Evolutionary conservation across 53 echinoderm and acorn worm species (phyloP).

Genomic region (Stichopus horrens): DNA sequence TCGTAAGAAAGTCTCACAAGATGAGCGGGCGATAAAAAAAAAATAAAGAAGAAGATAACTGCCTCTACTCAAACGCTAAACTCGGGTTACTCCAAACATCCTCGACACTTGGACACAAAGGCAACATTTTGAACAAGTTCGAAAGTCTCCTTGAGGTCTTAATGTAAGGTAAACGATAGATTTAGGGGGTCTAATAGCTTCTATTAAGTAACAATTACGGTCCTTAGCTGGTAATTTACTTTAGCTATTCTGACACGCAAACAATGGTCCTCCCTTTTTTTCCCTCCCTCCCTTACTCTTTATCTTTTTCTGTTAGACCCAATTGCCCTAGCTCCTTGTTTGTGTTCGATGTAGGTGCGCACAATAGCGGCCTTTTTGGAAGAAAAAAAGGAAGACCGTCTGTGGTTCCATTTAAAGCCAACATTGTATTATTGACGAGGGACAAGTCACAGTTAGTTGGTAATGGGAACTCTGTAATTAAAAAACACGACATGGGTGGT

Average conservation of each 20-base stretch:
- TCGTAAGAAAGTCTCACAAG: too few relatives aligned
- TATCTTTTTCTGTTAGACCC: background rate
- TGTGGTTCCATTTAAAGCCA: background rate
- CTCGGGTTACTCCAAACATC: slow-evolving; percentile 1
- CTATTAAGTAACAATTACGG: slow-evolving; percentile 31
- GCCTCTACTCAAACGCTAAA: background rate
- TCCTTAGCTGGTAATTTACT: slow-evolving; percentile 20
- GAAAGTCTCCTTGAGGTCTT: slow-evolving; percentile 30
- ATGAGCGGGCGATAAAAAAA: too few relatives aligned
- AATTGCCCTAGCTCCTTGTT: background rate
- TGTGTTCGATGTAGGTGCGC: slow-evolving; percentile 10
- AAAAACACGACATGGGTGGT: slow-evolving; percentile 31
- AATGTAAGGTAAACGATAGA: slow-evolving; percentile 38
- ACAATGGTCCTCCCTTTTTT: background rate
- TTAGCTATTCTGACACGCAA: slow-evolving; percentile 19
- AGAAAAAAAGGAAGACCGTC: too few relatives aligned
- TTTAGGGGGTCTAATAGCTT: slow-evolving; percentile 27
- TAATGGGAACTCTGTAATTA: slow-evolving; percentile 28
- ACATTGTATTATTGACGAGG: background rate
- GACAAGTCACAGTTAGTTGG: slow-evolving; percentile 35
- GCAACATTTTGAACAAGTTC: slow-evolving; percentile 11
- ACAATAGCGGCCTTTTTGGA: background rate
- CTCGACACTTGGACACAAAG: slow-evolving; percentile 33
- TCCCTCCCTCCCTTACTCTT: too few relatives aligned
- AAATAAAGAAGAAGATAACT: too few relatives aligned